Percentiles rank a stretch among this genome's conserved stretches.
Conservation (phyloP, 2,888 invertebrate species). For the Drosophila paracracens region DNA sequence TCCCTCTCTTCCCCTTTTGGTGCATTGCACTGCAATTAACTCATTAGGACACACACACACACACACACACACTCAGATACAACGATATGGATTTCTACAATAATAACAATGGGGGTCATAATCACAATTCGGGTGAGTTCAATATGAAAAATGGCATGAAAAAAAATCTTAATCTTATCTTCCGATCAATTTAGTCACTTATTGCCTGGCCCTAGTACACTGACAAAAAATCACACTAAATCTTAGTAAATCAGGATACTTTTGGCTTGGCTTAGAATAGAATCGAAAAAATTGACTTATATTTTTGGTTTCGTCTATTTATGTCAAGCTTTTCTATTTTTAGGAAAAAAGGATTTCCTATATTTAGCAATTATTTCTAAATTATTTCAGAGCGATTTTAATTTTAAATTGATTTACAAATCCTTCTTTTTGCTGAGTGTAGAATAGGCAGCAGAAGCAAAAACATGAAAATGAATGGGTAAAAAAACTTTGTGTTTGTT, state of each 20-base stretch:
- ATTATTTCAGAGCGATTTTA: neutral
- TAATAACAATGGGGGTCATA: constrained; percentile 59
- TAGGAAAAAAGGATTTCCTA: neutral
- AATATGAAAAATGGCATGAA: constrained; percentile 30
- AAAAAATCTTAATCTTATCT: constrained; percentile 39
- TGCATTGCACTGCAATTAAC: constrained; percentile 70
- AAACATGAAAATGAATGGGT: neutral
- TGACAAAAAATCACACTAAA: neutral
- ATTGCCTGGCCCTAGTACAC: neutral
- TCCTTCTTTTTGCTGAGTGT: neutral
- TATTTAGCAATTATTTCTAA: neutral
- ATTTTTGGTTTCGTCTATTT: neutral
- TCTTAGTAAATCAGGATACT: no score
- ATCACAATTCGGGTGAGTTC: constrained; percentile 73
- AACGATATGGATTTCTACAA: constrained; percentile 80
- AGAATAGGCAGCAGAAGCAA: neutral
- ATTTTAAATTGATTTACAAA: neutral
- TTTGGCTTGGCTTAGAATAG: neutral
- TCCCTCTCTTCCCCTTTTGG: constrained; percentile 38
- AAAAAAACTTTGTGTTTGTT: constrained; percentile 1
- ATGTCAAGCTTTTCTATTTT: neutral
- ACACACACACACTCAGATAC: neutral
- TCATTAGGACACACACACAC: constrained; percentile 20
- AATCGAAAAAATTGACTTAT: neutral
- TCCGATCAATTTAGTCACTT: constrained; percentile 12